Evolutionary conservation across 2,113 vertebrate species (phyloP), one percentile per base, ranked within the genome.

Genomic region (Paramormyrops kingsleyae): DNA sequence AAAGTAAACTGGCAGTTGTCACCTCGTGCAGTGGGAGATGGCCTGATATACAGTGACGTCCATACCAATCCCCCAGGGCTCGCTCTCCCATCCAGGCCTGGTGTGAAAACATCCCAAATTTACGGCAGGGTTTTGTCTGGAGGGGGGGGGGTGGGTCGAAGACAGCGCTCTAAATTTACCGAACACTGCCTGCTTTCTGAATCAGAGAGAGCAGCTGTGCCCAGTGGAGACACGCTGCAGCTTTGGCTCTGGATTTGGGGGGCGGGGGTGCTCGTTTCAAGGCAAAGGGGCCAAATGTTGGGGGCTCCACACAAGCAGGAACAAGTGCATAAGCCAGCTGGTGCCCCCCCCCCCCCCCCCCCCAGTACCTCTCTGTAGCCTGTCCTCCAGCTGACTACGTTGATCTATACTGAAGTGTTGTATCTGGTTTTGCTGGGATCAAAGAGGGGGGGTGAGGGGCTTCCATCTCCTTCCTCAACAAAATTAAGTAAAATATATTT

Each of bases 171-270:
- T 53, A 50, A 87, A 87, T 87, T 39, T 35, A 90, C 87, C 56
- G 88, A 91, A 87, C 89, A 42, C 62, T 74, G 47, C 89, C 90
- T 91, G 91, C 53, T 91, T 88, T 91, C 83, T 89, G 49, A 39
- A 88, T 92, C 90, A 90, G 49, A 84, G 62, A 35, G 83, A 90
- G 91, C 93, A 94, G 92, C 90, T 93, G 92, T 88, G 59, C 87
- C 87, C 21, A 17, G 17, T 19, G 52, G 90, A 90, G 83, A 53
- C n/a, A 3, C 17, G 8, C 21, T 49, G 42, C 9, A 49, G 74
- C 13, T 80, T 80, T 80, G 74, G 74, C 74, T 80, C 83, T 85
- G 83, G 10, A 46, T 7, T 85, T 10, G n/a, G 77, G 9, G 87
- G 19, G 62, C 10, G 50, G 44, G 66, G 39, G 15, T 74, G 87